These are phyloP conservation scores for Phrynocephalus guinanensis DNA, from an alignment of 2,797 vertebrate genomes.

Conservation along the genomic window DNA sequence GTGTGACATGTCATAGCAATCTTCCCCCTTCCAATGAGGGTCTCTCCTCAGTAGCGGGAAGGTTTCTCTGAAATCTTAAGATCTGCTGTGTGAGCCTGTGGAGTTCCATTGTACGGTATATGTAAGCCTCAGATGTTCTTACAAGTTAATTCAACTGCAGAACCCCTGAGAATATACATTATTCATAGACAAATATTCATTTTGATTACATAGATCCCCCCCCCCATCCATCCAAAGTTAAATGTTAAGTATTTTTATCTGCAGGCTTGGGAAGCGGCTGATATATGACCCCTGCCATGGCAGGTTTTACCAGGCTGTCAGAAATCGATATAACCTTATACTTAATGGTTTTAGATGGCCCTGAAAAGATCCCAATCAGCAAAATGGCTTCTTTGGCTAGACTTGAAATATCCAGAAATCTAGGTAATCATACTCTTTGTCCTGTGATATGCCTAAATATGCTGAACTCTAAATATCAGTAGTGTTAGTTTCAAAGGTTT, in stretches of 20 bases:
- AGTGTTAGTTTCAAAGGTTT: not conserved
- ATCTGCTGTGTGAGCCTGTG: constrained; percentile 27
- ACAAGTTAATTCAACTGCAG: constrained; percentile 35
- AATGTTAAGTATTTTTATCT: constrained; percentile 39
- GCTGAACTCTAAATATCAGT: constrained; percentile 2
- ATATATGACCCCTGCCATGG: constrained; percentile 14
- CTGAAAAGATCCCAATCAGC: constrained; percentile 17
- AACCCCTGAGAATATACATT: constrained; percentile 42
- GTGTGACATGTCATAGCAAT: too few relatives aligned
- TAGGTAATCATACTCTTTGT: not conserved
- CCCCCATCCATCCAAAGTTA: constrained; percentile 24
- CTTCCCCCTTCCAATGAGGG: too few relatives aligned
- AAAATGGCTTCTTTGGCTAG: constrained; percentile 4
- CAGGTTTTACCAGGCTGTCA: constrained; percentile 17
- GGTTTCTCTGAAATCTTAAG: not conserved
- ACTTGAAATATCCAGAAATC: not conserved
- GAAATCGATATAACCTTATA: constrained; percentile 29
- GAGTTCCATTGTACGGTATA: constrained; percentile 22
- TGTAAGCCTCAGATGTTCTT: constrained; percentile 24
- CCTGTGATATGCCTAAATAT: not conserved
- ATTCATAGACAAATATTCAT: constrained; percentile 42
- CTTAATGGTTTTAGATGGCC: constrained; percentile 35
- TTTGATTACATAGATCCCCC: constrained; percentile 42
- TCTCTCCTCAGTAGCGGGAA: too few relatives aligned
- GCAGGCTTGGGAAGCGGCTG: constrained; percentile 27